Evolutionary conservation across 2,888 invertebrate genomes (phyloP), one percentile per base, ranked within the genome.

Genomic region (Silvanus unidentatus): DNA sequence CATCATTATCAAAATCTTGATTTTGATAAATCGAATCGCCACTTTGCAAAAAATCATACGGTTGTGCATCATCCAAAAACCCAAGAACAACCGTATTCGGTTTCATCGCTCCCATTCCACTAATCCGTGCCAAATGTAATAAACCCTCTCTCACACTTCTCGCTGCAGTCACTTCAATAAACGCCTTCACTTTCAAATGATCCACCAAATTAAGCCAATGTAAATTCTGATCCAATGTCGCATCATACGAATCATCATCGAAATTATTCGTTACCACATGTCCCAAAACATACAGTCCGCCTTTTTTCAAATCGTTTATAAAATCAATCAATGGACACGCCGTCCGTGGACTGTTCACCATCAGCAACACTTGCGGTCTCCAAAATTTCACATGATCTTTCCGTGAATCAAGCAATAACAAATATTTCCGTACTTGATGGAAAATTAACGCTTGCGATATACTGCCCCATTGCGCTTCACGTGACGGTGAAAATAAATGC

Each of bases 361-460:
- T 77, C 1, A 99, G 75, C 43, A 99, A 73, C 74, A 99, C 88
- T 76, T 99, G 98, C 0, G 98, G 98, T 1, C 98, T 77, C 99
- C 99, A 99, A 73, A 95, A 99, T 75, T 98, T 98, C 1, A 99
- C 97, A 72, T 99, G 99, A 66, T 96, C 92, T 55, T 99, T 96
- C 0, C 99, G 81, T 0, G 91, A 88, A 72, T 99, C 99, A 67
- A 99, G 72, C 71, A 99, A 82, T 0, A 99, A 75, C 8, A 99
- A 77, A 73, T 99, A 99, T 70, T 99, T 99, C 34, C 99, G 79
- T 50, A 86, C 93, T 81, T 97, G 96, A 69, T 99, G 98, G 73
- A 99, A 99, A 68, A 99, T 97, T 14, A 99, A 78, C n/a, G 99
- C 97, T 75, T 99, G 99, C 12, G 95, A 94, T 57, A 99, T 94